Evolutionary conservation across 2,797 vertebrate species (phyloP), one percentile per base, ranked within the genome.

Genomic region (Pangasius mekongensis): DNA sequence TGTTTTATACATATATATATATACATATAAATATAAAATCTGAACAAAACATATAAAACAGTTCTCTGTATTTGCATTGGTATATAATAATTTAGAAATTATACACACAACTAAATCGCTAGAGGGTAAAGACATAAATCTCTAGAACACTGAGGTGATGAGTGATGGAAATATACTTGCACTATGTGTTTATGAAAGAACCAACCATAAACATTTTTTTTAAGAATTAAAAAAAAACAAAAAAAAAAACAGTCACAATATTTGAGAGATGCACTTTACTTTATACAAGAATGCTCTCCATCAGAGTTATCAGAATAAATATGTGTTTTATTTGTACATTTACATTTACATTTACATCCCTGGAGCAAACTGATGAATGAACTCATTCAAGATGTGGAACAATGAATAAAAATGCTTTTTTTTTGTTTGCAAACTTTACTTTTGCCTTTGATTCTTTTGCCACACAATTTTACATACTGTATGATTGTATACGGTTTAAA

Each of bases 201-300:
- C 77, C 49, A 78, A 85, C 27, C 27, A 83, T 85, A 60, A 90
- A 85, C 82, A 64, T 56, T 83, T 58, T 58, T 88, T 77, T 88
- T 20, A 81, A n/a, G 89, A 89, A 62, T 20, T 54, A 58, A 30
- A 84, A 86, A 73, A 83, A 7, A 84, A 86, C 67, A 83, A 7
- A 85, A 90, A 52, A 39, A 60, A 60, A 85, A 87, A 71, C 58
- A 62, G 76, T 85, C 49, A 85, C 36, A 85, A 85, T 88, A 86
- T 90, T 86, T 66, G 80, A 84, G 64, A 91, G 86, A 87, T 87
- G 91, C 90, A 91, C 92, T 92, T 92, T 92, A 92, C 87, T 54
- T 85, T 86, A 87, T 85, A 88, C 60, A 30, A 87, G 83, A 83
- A 77, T 60, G 39, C 86, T 89, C 82, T 90, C 85, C 73, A 64